Percentiles rank a stretch among this genome's conserved stretches.
These are phyloP conservation scores for Nemurella pictetii DNA, from an alignment of 2,888 invertebrate genomes.

Conservation along the genomic window DNA sequence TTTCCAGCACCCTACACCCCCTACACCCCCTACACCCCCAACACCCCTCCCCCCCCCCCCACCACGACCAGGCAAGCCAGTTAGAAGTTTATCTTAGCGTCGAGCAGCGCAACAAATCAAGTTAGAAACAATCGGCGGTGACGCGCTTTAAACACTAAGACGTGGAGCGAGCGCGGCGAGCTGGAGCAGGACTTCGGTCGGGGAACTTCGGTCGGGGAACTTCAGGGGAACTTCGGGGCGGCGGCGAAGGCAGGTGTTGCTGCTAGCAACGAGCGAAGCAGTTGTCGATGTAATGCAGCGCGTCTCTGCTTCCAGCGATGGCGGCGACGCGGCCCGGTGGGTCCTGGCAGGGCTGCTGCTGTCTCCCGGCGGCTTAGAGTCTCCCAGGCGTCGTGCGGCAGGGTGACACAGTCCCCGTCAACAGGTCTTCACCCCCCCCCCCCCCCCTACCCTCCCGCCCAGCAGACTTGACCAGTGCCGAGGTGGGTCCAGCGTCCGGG, in stretches of 20 bases:
- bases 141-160: not conserved
- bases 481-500: not conserved
- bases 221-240: too few species aligned
- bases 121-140: not conserved
- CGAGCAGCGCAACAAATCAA: not conserved
- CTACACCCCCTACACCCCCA: too few species aligned
- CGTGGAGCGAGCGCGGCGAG: too few species aligned
- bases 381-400: too few species aligned
- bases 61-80: not conserved
- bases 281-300: too few species aligned
- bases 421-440: not conserved
- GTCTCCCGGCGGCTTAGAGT: too few species aligned
- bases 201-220: not conserved
- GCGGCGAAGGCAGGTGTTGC: too few species aligned
- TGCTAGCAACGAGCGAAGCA: too few species aligned
- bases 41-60: not conserved
- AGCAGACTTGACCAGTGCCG: not conserved
- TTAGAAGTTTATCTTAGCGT: constrained; percentile 1
- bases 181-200: not conserved
- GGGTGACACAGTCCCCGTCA: not conserved
- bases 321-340: too few species aligned
- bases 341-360: too few species aligned
- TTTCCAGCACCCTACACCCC: not conserved
- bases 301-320: too few species aligned
- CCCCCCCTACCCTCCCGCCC: not conserved